phyloP scores from a whole-genome alignment of 2,797 vertebrate genomes.

The Thamnophis elegans region DNA sequence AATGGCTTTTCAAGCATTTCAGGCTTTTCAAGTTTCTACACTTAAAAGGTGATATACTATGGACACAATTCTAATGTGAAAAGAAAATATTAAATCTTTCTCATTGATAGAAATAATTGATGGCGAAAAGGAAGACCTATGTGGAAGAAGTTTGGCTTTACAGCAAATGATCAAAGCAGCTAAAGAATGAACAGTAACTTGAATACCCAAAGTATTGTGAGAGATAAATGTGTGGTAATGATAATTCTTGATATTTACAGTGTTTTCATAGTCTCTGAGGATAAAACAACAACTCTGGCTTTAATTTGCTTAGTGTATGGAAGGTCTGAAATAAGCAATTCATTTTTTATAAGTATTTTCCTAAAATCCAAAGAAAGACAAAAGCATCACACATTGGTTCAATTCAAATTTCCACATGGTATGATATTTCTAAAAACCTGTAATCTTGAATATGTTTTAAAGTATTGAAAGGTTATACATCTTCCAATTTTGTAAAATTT shows the following conservation, averaged over 20 bases:
- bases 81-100: background rate
- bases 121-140: background rate
- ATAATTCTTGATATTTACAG: background rate
- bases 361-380: background rate
- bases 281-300: background rate
- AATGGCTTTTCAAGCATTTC: constrained; percentile 47
- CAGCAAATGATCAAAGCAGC: background rate
- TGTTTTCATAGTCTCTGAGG: background rate
- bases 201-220: background rate
- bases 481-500: background rate
- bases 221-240: background rate
- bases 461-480: background rate
- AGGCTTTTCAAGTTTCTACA: constrained; percentile 36
- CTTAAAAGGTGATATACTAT: constrained; percentile 43
- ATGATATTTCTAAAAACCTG: background rate
- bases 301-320: background rate
- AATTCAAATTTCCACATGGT: background rate
- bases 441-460: background rate
- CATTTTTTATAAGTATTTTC: background rate
- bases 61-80: constrained; percentile 51
- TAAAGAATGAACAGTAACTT: background rate
- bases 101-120: background rate
- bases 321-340: background rate
- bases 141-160: constrained; percentile 33
- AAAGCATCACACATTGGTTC: background rate